Base-by-base conservation (phyloP, 2,888 invertebrate species). In the Macrophya alboannulata region DNA sequence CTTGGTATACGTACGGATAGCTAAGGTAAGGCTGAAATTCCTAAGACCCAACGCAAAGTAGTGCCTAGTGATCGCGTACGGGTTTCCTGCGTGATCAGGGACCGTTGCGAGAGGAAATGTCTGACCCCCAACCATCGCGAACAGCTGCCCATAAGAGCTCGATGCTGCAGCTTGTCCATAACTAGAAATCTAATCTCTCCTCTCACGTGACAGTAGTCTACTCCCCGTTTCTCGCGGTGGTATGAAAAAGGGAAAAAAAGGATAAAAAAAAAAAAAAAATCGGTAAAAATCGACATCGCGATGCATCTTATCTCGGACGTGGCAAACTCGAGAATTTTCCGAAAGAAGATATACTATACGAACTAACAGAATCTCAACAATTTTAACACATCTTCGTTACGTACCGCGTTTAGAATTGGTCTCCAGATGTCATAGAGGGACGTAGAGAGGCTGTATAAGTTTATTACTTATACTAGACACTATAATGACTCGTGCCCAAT, bases 131-230 rank as follows among this genome's bases (percentile, higher is more conserved):
- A 48, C 40, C 76, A 45, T 51, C 68, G 71, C 45, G 31, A 51
- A 51, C 85, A 51, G 25, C 86, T 48, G 68, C 86, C 86, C 15
- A 25, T 68, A 21, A 55, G 84, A 37, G 65, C 84, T 40, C 71
- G 84, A 74, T 43, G 71, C 59, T 43, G 71, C 59, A 40, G 81
- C 62, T 43, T 62, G 59, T 81, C 81, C 88, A 86, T 86, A 85
- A 86, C 87, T 88, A 89, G 89, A 89, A 90, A 89, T 89, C 87
- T 86, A 89, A 90, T 90, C 88, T 90, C 89, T 88, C 89, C 87
- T 74, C 83, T 86, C 51, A 82, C 43, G 77, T 85, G 81, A 62
- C 81, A 43, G 40, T 25, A 81, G 62, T 21, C n/a, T 40, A 43
- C 81, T 62, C 62, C 59, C 21, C 21, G 59, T 81, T 62, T 62